A percentile compares a stretch with the other conserved stretches of the same genome.
Evolutionary conservation across 2,888 invertebrate species (phyloP).

Genomic region (Drosophila nr. medialis): DNA sequence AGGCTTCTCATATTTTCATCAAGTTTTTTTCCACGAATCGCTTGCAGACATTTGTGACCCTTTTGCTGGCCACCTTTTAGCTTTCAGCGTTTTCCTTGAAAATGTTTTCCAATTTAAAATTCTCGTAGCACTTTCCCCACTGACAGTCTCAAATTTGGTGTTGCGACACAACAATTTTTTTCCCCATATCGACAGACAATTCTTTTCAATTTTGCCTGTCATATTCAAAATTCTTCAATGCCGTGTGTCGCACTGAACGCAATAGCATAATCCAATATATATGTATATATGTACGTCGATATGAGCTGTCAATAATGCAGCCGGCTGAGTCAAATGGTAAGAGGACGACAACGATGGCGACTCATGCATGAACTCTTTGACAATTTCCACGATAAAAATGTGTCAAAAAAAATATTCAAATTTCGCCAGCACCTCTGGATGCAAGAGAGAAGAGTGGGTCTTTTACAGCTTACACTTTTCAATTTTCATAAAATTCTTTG

Average conservation of each 20-base stretch:
- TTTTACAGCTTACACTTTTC: conserved; percentile 67
- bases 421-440: conserved; percentile 19
- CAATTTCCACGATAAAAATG: conserved; percentile 77
- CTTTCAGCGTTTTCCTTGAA: conserved; percentile 30
- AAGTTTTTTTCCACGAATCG: neutral
- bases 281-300: conserved; percentile 43
- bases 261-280: conserved; percentile 16
- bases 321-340: conserved; percentile 39
- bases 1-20: neutral
- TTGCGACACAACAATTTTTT: conserved; percentile 33
- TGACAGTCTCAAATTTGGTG: conserved; percentile 59
- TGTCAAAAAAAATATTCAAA: conserved; percentile 76
- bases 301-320: conserved; percentile 73
- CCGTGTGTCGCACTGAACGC: conserved; percentile 27
- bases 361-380: conserved; percentile 72
- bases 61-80: conserved; percentile 15
- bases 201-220: conserved; percentile 43
- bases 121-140: conserved; percentile 15
- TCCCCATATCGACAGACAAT: conserved; percentile 37
- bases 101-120: conserved; percentile 33
- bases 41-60: neutral
- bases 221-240: conserved; percentile 37
- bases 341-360: conserved; percentile 24
- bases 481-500: conserved; percentile 76
- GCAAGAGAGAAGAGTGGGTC: neutral